phyloP scores from a whole-genome alignment of 2,113 vertebrate genomes.

The Atrichornis clamosus region DNA sequence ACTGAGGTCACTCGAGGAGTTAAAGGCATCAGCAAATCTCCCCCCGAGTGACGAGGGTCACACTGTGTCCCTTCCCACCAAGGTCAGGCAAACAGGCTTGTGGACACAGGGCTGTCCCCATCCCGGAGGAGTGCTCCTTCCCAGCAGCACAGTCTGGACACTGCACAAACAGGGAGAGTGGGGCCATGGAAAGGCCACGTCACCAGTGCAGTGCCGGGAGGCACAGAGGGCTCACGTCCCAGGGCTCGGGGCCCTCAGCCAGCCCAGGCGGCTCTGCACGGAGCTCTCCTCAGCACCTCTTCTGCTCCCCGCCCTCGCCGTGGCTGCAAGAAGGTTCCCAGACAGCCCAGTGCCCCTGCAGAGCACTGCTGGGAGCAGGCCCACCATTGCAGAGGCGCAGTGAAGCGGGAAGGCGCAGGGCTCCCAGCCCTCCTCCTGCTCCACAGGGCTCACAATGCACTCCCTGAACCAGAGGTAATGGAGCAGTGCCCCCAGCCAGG shows the following conservation, averaged over 20 bases:
- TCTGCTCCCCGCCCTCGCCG: neutral
- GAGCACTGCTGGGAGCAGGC: neutral
- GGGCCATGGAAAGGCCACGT: rapidly evolving
- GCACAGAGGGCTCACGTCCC: rapidly evolving
- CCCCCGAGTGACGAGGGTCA: neutral
- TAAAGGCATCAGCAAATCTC: neutral
- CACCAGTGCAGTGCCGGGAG: rapidly evolving
- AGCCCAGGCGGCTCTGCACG: neutral
- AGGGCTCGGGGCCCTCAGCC: rapidly evolving
- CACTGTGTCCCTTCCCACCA: neutral
- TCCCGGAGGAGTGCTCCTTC: neutral
- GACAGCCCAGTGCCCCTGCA: neutral
- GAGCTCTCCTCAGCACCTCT: neutral
- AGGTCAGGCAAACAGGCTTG: neutral
- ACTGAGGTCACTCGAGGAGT: neutral
- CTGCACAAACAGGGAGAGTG: neutral
- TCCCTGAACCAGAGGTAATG: slow-evolving; percentile 31
- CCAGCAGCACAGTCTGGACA: rapidly evolving
- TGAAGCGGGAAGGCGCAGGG: neutral
- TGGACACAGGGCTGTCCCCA: neutral
- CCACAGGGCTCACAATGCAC: neutral
- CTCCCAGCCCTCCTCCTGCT: neutral
- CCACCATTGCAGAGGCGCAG: neutral
- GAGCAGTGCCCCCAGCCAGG: neutral
- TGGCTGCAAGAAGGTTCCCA: neutral